Conservation (phyloP, 2,797 vertebrate species). For the Trematomus bernacchii region DNA sequence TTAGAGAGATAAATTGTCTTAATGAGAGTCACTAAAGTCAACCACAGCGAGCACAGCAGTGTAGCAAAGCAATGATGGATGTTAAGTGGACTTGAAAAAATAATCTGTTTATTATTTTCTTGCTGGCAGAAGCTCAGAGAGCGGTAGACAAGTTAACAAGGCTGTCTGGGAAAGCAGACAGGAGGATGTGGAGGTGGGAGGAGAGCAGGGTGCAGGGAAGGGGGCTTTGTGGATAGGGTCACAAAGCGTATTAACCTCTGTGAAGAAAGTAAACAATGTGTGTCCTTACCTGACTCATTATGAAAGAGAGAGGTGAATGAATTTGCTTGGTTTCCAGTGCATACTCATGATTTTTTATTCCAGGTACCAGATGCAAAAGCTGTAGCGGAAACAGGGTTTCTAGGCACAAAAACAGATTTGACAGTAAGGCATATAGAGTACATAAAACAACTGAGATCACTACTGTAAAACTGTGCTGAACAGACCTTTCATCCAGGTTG, state of each 20-base stretch:
- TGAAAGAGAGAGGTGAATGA: not conserved
- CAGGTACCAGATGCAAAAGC: not conserved
- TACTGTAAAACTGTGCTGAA: not conserved
- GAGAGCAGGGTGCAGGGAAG: slow-evolving; percentile 4
- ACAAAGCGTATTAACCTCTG: slow-evolving; percentile 1
- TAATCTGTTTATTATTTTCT: slow-evolving; percentile 74
- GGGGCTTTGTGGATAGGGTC: not conserved
- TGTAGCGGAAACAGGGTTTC: not conserved
- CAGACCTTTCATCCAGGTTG: not conserved
- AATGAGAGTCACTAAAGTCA: slow-evolving; percentile 52
- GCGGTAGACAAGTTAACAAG: slow-evolving; percentile 72
- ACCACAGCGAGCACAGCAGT: slow-evolving; percentile 8
- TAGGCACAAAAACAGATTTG: slow-evolving; percentile 14
- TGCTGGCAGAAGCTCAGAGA: slow-evolving; percentile 63
- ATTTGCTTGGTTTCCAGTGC: not conserved
- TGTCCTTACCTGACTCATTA: slow-evolving; percentile 4
- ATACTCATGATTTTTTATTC: too few relatives aligned
- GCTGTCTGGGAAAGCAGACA: slow-evolving; percentile 70
- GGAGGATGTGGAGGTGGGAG: slow-evolving; percentile 50
- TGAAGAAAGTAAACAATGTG: slow-evolving; percentile 15
- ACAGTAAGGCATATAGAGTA: not conserved
- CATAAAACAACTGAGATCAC: not conserved
- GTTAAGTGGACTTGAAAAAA: slow-evolving; percentile 57
- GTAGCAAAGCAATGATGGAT: slow-evolving; percentile 45
- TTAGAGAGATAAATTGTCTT: slow-evolving; percentile 36